These are phyloP conservation scores for Cepaea hortensis DNA, from an alignment of 2,888 invertebrate species.

Conservation along the genomic window DNA sequence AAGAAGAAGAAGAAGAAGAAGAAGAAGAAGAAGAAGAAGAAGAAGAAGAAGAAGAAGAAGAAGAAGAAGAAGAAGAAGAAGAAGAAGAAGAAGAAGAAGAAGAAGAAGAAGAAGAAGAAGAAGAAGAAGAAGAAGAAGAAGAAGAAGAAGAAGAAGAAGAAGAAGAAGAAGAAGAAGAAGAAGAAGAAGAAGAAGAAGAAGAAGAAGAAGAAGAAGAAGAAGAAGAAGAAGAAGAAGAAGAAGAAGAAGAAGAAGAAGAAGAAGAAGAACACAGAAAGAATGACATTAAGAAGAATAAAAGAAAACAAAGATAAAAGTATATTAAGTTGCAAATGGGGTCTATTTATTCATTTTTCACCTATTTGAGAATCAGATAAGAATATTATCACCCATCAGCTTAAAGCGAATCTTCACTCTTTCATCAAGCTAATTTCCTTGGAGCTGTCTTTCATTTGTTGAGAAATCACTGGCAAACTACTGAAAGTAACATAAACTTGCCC, in stretches of 20 bases:
- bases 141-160: background rate
- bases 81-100: background rate
- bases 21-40: background rate
- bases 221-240: background rate
- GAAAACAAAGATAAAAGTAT: background rate
- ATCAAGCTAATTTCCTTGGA: too few relatives aligned
- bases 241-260: background rate
- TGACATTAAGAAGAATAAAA: background rate
- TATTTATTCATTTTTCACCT: background rate
- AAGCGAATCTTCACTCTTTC: too few relatives aligned
- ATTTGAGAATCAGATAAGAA: background rate
- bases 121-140: background rate
- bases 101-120: conserved; percentile 24
- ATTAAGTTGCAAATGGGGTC: background rate
- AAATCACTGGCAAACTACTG: too few relatives aligned
- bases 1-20: conserved; percentile 23
- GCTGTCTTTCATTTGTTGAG: too few relatives aligned
- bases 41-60: background rate
- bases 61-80: background rate
- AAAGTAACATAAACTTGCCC: too few relatives aligned
- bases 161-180: background rate
- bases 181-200: background rate
- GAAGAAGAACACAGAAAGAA: background rate
- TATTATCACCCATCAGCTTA: too few relatives aligned
- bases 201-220: background rate